Conservation (phyloP, 2,113 vertebrate species). For the Edolisoma coerulescens region DNA sequence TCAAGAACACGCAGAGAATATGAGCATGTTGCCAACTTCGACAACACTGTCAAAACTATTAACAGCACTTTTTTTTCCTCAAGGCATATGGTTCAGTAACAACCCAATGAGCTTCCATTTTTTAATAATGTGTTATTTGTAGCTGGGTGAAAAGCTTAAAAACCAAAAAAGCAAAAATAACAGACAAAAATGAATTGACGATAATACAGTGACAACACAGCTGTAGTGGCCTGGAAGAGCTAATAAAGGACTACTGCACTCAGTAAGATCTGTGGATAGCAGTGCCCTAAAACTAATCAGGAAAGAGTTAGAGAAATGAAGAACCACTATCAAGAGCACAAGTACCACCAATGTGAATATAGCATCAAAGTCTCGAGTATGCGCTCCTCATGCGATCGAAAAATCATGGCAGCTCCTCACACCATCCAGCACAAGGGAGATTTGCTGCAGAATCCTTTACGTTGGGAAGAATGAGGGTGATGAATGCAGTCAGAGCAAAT, state of each 20-base stretch:
- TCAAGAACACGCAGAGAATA: background rate
- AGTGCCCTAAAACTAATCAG: background rate
- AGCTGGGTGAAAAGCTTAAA: background rate
- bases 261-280: background rate
- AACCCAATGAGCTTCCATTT: background rate
- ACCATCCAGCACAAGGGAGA: background rate
- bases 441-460: background rate
- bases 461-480: background rate
- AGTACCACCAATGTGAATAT: accelerated
- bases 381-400: accelerated
- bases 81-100: background rate
- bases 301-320: background rate
- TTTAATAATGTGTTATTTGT: background rate
- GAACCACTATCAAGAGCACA: background rate
- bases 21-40: background rate
- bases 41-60: background rate
- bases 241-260: background rate
- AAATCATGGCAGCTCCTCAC: background rate
- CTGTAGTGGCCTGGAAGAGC: background rate
- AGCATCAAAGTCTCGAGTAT: background rate
- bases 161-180: background rate
- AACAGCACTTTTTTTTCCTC: background rate
- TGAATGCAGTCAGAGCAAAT: background rate
- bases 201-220: background rate
- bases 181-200: background rate